Conservation (phyloP, 2,797 vertebrate genomes). For the Muscicapa striata region DNA sequence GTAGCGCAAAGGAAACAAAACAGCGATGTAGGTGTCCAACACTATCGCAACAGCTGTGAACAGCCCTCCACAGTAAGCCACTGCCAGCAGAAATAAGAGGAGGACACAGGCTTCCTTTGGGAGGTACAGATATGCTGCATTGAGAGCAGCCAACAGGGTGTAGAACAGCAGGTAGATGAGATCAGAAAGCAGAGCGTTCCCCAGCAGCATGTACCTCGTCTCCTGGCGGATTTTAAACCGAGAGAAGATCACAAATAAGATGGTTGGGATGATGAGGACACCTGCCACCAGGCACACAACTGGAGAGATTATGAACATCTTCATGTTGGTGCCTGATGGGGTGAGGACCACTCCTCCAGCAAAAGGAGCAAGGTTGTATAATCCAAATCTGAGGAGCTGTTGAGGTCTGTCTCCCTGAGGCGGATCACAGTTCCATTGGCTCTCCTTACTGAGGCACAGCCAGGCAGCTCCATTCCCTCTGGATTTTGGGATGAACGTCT, state of each 20-base stretch:
- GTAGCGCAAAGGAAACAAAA: conserved; percentile 79
- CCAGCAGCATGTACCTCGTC: conserved; percentile 82
- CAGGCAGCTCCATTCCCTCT: conserved; percentile 55
- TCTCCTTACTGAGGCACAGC: conserved; percentile 7
- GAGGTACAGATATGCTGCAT: conserved; percentile 61
- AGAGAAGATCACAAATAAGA: conserved; percentile 78
- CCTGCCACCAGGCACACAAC: conserved; percentile 73
- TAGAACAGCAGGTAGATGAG: conserved; percentile 79
- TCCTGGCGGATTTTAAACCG: conserved; percentile 74
- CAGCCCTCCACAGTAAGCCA: conserved; percentile 76
- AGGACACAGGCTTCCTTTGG: conserved; percentile 72
- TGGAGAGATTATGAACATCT: conserved; percentile 76
- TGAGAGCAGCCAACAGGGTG: conserved; percentile 73
- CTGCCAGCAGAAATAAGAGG: conserved; percentile 74
- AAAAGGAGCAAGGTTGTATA: background rate
- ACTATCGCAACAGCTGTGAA: conserved; percentile 80
- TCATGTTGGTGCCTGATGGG: conserved; percentile 52
- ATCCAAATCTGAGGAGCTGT: conserved; percentile 35
- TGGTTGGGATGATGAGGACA: conserved; percentile 74
- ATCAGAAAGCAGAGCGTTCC: conserved; percentile 80
- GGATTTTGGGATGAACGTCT: background rate
- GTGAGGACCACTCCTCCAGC: conserved; percentile 49
- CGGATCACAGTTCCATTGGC: background rate
- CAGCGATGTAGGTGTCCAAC: conserved; percentile 79
- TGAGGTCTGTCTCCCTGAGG: background rate